phyloP scores from a whole-genome alignment of 2,888 invertebrate genomes.

The Idaea aversata region DNA sequence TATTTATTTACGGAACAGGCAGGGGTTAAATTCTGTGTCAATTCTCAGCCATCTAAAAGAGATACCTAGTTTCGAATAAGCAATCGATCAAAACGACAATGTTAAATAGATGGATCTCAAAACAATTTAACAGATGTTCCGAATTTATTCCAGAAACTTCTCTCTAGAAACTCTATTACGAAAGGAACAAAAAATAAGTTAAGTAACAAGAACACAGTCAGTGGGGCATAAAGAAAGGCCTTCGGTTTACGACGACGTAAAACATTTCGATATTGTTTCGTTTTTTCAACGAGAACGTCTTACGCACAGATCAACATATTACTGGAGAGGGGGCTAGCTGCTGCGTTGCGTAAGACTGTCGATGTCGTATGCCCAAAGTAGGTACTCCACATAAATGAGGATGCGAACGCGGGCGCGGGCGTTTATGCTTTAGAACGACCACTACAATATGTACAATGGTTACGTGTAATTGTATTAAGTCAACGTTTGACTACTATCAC shows the following conservation, averaged over 20 bases:
- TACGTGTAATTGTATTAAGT: too few relatives aligned
- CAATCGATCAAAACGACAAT: not conserved
- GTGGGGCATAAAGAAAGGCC: not conserved
- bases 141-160: not conserved
- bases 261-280: not conserved
- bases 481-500: too few relatives aligned
- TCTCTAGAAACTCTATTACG: not conserved
- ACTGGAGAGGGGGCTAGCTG: too few relatives aligned
- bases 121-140: not conserved
- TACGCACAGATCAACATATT: not conserved
- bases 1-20: too few relatives aligned
- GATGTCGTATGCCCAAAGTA: too few relatives aligned
- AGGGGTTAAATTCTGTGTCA: too few relatives aligned
- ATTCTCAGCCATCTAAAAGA: not conserved
- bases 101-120: not conserved
- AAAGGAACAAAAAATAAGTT: not conserved
- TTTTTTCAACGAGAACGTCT: not conserved
- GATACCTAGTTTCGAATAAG: not conserved
- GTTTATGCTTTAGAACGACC: too few relatives aligned
- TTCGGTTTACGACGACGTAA: constrained; percentile 1
- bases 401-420: too few relatives aligned
- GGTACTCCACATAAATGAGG: too few relatives aligned
- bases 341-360: too few relatives aligned
- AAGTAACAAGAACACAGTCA: not conserved
- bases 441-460: too few relatives aligned